Evolutionary conservation across 1,140 invertebrate species (phyloP).

Genomic region (Drosophila repleta): DNA sequence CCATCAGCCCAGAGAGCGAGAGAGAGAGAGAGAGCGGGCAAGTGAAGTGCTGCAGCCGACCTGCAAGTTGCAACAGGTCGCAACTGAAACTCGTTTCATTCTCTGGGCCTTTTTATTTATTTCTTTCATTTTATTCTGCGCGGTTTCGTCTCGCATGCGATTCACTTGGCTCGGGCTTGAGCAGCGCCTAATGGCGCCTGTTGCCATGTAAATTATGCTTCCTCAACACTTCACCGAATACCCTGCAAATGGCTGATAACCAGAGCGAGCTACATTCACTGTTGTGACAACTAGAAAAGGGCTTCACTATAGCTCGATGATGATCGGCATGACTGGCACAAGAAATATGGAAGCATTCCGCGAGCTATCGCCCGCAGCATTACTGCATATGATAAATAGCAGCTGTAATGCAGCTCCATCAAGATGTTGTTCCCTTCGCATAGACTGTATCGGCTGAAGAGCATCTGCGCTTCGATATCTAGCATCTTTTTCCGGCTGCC

Average conservation of each 20-base stretch:
- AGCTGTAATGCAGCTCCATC: not conserved
- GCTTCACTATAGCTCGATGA: not conserved
- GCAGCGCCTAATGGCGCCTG: conserved; percentile 71
- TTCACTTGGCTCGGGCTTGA: conserved; percentile 30
- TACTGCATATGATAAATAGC: no score
- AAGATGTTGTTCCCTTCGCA: no score
- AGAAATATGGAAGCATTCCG: no score
- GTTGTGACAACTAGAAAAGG: not conserved
- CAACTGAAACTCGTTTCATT: conserved; percentile 55
- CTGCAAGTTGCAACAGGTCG: conserved; percentile 70
- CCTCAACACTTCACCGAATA: conserved; percentile 67
- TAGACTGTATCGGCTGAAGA: conserved; percentile 2
- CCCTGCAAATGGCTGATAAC: conserved; percentile 30
- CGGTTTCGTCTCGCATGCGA: conserved; percentile 32
- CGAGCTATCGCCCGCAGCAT: not conserved
- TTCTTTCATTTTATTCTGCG: conserved; percentile 9
- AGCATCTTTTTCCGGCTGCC: conserved; percentile 18
- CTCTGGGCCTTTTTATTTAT: conserved; percentile 5
- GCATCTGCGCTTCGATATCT: conserved; percentile 18
- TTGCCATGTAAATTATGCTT: conserved; percentile 83
- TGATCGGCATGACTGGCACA: no score
- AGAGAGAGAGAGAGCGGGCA: not conserved
- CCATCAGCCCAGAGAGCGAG: conserved; percentile 54
- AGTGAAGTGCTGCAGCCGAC: not conserved
- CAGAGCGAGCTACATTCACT: not conserved